phyloP scores from a whole-genome alignment of 2,797 vertebrate species.

The Okamejei kenojei region DNA sequence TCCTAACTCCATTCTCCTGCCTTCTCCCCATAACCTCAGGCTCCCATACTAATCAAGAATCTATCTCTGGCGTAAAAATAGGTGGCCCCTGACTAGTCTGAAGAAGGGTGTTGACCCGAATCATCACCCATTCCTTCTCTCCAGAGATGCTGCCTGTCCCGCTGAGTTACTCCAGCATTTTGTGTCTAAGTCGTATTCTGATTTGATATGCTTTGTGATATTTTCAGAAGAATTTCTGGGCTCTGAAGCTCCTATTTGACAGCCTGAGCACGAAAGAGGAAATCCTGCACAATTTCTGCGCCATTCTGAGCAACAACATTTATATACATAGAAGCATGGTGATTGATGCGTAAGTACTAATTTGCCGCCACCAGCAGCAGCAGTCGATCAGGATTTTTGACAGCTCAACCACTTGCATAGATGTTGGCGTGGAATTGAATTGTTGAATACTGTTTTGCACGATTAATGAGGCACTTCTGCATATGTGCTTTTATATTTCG shows the following conservation, averaged over 20 bases:
- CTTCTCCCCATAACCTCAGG: no score
- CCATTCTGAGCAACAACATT: conserved; percentile 44
- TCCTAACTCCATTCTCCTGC: no score
- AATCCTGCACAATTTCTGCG: conserved; percentile 38
- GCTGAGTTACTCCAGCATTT: no score
- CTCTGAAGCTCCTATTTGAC: conserved; percentile 48
- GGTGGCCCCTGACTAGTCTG: no score
- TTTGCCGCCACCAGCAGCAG: neutral
- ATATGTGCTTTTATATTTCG: neutral
- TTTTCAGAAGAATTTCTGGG: conserved; percentile 53
- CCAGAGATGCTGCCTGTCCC: no score
- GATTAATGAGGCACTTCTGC: neutral
- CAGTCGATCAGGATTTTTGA: neutral
- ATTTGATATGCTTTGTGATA: neutral
- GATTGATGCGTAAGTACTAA: conserved; percentile 45
- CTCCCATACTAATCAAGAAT: no score
- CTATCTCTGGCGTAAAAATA: no score
- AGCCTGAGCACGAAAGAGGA: conserved; percentile 42
- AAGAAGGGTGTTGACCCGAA: no score
- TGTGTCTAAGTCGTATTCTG: neutral
- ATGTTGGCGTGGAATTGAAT: neutral
- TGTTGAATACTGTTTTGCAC: neutral
- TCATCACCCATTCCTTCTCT: no score
- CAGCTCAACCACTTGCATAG: neutral
- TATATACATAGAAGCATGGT: conserved; percentile 40